phyloP scores from a whole-genome alignment of 2,113 vertebrate species.

The Nettapus auritus region DNA sequence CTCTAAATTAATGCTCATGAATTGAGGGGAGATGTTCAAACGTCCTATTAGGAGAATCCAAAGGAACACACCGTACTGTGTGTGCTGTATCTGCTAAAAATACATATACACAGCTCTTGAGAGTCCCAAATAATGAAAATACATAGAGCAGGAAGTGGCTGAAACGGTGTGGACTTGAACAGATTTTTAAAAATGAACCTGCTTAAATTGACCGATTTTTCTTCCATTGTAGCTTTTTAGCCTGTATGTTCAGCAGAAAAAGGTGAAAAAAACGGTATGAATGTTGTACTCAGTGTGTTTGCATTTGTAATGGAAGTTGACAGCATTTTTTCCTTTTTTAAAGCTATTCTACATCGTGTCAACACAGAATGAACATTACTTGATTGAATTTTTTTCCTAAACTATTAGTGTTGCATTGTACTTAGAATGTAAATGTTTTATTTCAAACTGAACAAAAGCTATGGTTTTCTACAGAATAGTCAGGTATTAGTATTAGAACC shows the following conservation, averaged over 20 bases:
- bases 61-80: not conserved
- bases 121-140: slow-evolving; percentile 33
- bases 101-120: slow-evolving; percentile 6
- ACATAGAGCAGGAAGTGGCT: slow-evolving; percentile 52
- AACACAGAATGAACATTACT: slow-evolving; percentile 60
- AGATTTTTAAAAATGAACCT: slow-evolving; percentile 19
- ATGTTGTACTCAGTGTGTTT: slow-evolving; percentile 73
- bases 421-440: slow-evolving; percentile 72
- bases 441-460: slow-evolving; percentile 69
- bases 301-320: slow-evolving; percentile 66
- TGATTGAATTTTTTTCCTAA: slow-evolving; percentile 53
- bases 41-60: slow-evolving; percentile 18
- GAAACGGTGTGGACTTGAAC: slow-evolving; percentile 52
- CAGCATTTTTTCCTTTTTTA: slow-evolving; percentile 66
- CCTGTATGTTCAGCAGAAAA: slow-evolving; percentile 73
- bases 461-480: slow-evolving; percentile 68
- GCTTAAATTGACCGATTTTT: slow-evolving; percentile 49
- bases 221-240: slow-evolving; percentile 64
- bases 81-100: not conserved
- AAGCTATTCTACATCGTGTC: slow-evolving; percentile 68
- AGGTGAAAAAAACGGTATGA: slow-evolving; percentile 62
- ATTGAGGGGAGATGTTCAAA: slow-evolving; percentile 28
- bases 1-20: slow-evolving; percentile 9
- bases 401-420: slow-evolving; percentile 72
- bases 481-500: slow-evolving; percentile 73